Conservation (phyloP, 2,888 invertebrate genomes). For the Drosophila mulleri region DNA sequence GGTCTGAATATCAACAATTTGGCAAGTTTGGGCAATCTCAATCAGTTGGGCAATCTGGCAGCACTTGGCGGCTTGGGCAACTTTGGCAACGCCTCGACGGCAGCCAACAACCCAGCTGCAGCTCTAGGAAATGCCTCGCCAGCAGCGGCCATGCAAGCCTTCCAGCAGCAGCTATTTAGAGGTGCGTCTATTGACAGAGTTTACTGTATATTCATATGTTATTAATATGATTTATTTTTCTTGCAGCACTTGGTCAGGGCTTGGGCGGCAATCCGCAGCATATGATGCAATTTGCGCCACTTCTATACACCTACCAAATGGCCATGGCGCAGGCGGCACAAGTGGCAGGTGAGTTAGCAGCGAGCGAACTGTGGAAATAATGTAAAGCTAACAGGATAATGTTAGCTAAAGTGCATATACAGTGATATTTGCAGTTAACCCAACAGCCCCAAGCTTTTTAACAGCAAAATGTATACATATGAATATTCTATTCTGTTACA, state of each 20-base stretch:
- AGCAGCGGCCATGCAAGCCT: slow-evolving; percentile 91
- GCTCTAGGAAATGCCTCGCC: slow-evolving; percentile 83
- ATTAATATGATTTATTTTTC: not conserved
- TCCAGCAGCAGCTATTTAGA: slow-evolving; percentile 93
- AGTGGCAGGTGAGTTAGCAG: slow-evolving; percentile 79
- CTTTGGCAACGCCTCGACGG: slow-evolving; percentile 83
- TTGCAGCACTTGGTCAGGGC: slow-evolving; percentile 83
- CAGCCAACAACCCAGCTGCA: slow-evolving; percentile 86
- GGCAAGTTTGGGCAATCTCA: slow-evolving; percentile 81
- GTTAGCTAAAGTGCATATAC: not conserved
- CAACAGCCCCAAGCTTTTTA: too few species aligned
- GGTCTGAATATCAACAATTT: slow-evolving; percentile 83
- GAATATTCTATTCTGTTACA: too few species aligned
- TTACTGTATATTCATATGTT: not conserved
- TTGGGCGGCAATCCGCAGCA: slow-evolving; percentile 89
- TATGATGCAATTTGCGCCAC: slow-evolving; percentile 94
- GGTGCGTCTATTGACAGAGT: slow-evolving; percentile 86
- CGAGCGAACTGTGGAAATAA: not conserved
- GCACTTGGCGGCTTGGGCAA: slow-evolving; percentile 81
- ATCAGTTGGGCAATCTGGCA: slow-evolving; percentile 82
- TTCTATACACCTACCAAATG: slow-evolving; percentile 95
- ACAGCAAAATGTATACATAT: too few species aligned
- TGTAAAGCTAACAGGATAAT: not conserved
- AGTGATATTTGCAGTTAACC: not conserved
- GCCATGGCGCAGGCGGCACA: slow-evolving; percentile 92